Conservation (phyloP, 1,140 invertebrate species). For the Araneus ventricosus region DNA sequence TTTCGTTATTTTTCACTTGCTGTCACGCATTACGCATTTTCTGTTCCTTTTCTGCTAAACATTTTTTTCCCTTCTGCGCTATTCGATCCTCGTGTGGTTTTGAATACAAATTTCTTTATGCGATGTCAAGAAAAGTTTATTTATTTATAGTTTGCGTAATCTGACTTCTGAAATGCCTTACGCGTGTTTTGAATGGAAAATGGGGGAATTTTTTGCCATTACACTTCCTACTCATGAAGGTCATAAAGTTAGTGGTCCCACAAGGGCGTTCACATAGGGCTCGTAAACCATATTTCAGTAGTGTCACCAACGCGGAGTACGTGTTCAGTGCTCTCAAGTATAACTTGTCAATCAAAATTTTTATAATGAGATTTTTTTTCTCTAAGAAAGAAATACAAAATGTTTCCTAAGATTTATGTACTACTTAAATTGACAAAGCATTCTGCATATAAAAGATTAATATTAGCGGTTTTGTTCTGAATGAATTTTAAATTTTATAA, state of each 20-base stretch:
- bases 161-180: slow-evolving; percentile 32
- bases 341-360: background rate
- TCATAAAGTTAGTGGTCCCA: slow-evolving; percentile 31
- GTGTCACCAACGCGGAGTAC: background rate
- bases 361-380: background rate
- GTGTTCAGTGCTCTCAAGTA: background rate
- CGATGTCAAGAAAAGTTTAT: slow-evolving; percentile 38
- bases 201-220: background rate
- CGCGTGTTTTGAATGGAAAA: slow-evolving; percentile 46
- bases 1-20: slow-evolving; percentile 50
- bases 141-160: slow-evolving; percentile 56
- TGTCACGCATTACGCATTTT: slow-evolving; percentile 47
- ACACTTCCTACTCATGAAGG: slow-evolving; percentile 29
- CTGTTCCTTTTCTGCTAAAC: background rate
- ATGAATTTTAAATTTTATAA: too few relatives aligned
- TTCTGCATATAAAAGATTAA: too few relatives aligned
- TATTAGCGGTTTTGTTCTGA: too few relatives aligned
- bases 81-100: slow-evolving; percentile 18
- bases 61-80: background rate
- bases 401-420: too few relatives aligned
- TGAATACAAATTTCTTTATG: slow-evolving; percentile 57
- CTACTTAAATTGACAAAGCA: too few relatives aligned
- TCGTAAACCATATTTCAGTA: slow-evolving; percentile 19
- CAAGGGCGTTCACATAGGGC: slow-evolving; percentile 7
- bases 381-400: background rate